Base-by-base conservation (phyloP, 2,797 vertebrate genomes). In the Spatula versicolor region DNA sequence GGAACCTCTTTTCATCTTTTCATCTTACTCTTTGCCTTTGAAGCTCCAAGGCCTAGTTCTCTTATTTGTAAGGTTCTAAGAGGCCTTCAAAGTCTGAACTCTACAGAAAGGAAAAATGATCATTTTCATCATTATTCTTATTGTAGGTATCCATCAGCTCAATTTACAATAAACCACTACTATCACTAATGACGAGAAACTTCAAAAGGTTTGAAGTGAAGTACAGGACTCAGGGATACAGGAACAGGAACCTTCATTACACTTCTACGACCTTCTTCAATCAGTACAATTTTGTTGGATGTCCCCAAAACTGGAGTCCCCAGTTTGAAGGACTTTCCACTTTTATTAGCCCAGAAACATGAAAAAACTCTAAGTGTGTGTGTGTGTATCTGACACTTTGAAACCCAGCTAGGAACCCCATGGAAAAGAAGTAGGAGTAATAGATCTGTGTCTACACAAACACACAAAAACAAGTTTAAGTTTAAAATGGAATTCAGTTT, bases 1-100 rank as follows among this genome's bases (percentile, higher is more conserved):
- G 80, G 74, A 90, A 88, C 22, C 63, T 67, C 64, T 74, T 92
- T 95, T 92, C 59, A 82, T 90, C 79, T 91, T 88, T 87, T 80
- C 63, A 77, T 50, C 55, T 92, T 84, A 33, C 7, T 71, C 39
- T 66, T 85, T 82, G 69, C 28, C 77, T 95, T 91, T 95, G 90
- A 96, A 95, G 60, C 35, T 80, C 48, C 60, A 92, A 56, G n/a
- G 18, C 31, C 7, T 11, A 80, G 18, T 91, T 91, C 67, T 66
- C n/a, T 37, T 73, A 81, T 63, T 81, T 94, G 26, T 78, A 58
- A 79, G 35, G 26, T 79, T 91, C 80, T 84, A 92, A 79, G 41
- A 88, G 28, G 33, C 30, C 74, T 86, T 92, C 85, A 93, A 88
- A 90, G 26, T 39, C 76, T 59, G 28, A 76, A 41, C 31, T 92